Percentiles rank a stretch among this genome's conserved stretches.
These are phyloP conservation scores for Sebastes paucispinis DNA, from an alignment of 2,797 vertebrate species.

Conservation along the genomic window DNA sequence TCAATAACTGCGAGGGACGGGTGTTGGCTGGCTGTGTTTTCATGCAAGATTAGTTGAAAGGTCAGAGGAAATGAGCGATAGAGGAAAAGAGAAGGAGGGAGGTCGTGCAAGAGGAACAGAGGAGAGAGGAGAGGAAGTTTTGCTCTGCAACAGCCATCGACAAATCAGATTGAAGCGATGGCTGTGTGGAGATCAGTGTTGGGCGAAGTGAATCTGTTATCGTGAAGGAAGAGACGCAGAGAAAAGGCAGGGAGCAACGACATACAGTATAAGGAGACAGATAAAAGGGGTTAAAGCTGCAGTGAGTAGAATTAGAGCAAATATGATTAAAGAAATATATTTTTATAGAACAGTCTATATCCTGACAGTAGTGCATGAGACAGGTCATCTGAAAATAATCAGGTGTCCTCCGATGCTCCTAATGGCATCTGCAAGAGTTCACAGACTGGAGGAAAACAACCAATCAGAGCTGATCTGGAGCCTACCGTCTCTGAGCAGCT, in stretches of 20 bases:
- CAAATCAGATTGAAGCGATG: constrained; percentile 58
- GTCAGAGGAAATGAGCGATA: constrained; percentile 58
- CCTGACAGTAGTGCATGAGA: too few species aligned
- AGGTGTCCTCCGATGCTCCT: too few species aligned
- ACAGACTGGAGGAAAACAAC: too few species aligned
- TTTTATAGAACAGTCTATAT: too few species aligned
- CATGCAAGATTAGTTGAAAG: constrained; percentile 74
- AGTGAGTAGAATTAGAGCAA: not conserved
- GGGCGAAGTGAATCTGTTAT: constrained; percentile 33
- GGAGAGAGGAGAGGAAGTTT: constrained; percentile 20
- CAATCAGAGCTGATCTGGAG: too few species aligned
- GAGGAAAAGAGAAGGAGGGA: not conserved
- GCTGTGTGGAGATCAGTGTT: constrained; percentile 25
- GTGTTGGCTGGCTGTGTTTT: constrained; percentile 53
- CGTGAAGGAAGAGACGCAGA: constrained; percentile 6
- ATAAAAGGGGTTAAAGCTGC: not conserved
- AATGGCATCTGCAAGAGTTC: not conserved
- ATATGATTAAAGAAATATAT: too few species aligned
- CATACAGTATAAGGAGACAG: not conserved
- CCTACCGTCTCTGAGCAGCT: too few species aligned
- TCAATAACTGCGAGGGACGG: constrained; percentile 57
- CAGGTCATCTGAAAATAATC: too few species aligned
- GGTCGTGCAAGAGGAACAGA: not conserved
- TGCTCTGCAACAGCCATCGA: constrained; percentile 61
- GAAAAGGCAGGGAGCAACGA: not conserved